Evolutionary conservation across 2,113 vertebrate genomes (phyloP), one percentile per base, ranked within the genome.

Genomic region (Myocastor coypus): DNA sequence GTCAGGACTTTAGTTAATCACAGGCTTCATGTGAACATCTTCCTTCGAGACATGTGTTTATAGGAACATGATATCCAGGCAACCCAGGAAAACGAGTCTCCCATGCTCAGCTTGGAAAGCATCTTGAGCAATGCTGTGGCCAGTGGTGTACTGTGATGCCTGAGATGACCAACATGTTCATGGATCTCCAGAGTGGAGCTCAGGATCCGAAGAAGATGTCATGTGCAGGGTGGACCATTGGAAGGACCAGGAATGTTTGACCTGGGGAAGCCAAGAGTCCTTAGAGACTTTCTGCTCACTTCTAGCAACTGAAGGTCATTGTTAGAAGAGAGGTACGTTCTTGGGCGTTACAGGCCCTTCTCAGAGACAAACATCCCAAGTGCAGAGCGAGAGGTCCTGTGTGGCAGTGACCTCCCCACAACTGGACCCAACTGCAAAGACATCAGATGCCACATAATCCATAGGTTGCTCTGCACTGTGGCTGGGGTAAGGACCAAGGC

Each of bases 181-280:
- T 28, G 13, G 78, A 92, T 71, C 87, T 89, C 80, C 40, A 90
- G 61, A n/a, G n/a, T 83, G 92, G 92, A 19, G 63, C 69, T 34
- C 75, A 46, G 55, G 28, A 83, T 52, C 34, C 78, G 34, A 90
- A 89, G 82, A 84, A 24, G 0, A 64, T 4, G 9, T 84, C 46
- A n/a, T 19, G 42, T n/a, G 40, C 64, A 42, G 34, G 84, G 16
- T 20, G n/a, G 81, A 75, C 10, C 9, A 14, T n/a, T 55, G 40
- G 89, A 87, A 24, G 63, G 34, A 80, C 19, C 63, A 61, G 50
- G 40, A 26, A 61, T 87, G 55, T 46, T 94, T 86, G 78, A 42
- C 2, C 7, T 24, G 22, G 4, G 80, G 46, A 92, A 92, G 50
- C 37, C 77, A 87, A 80, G 59, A 16, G 1, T 69, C 69, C 30